Evolutionary conservation across 2,113 vertebrate species (phyloP).

Genomic region (Malurus cyaneus): DNA sequence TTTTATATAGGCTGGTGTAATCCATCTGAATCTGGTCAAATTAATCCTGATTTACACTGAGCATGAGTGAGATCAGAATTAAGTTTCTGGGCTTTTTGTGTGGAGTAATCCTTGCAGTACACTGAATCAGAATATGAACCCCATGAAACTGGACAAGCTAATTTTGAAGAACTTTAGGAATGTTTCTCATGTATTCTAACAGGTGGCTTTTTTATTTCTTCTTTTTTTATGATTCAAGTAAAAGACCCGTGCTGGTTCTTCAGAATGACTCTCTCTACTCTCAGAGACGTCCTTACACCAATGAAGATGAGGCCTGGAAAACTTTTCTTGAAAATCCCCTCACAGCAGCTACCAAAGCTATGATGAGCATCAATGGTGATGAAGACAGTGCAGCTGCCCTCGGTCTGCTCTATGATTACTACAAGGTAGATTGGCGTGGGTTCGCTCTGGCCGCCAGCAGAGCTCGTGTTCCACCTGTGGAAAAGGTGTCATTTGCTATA

Average conservation of each 20-base stretch:
- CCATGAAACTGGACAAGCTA: not conserved
- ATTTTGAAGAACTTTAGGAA: not conserved
- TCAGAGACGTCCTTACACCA: slow-evolving; percentile 91
- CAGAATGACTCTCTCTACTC: slow-evolving; percentile 91
- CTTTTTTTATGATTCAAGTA: slow-evolving; percentile 73
- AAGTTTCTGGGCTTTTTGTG: slow-evolving; percentile 18
- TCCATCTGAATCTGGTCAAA: not conserved
- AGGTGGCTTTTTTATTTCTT: not conserved
- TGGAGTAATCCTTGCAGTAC: slow-evolving; percentile 13
- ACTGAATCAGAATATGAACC: not conserved
- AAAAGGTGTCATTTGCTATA: slow-evolving; percentile 19
- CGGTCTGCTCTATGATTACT: slow-evolving; percentile 96
- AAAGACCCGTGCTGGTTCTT: slow-evolving; percentile 93
- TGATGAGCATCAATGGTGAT: slow-evolving; percentile 99
- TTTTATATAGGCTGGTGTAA: not conserved
- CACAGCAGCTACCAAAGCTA: slow-evolving; percentile 97
- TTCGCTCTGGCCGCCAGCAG: not conserved
- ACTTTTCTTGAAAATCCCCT: slow-evolving; percentile 98
- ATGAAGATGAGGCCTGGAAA: slow-evolving; percentile 97
- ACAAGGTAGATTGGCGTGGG: slow-evolving; percentile 80
- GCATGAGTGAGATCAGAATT: not conserved
- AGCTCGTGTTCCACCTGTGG: not conserved
- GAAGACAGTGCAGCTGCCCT: slow-evolving; percentile 96
- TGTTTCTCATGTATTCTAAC: slow-evolving; percentile 6
- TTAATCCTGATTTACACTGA: not conserved